These are phyloP conservation scores for Ceratosolen solmsi DNA, from an alignment of 1,140 invertebrate species.

Conservation along the genomic window DNA sequence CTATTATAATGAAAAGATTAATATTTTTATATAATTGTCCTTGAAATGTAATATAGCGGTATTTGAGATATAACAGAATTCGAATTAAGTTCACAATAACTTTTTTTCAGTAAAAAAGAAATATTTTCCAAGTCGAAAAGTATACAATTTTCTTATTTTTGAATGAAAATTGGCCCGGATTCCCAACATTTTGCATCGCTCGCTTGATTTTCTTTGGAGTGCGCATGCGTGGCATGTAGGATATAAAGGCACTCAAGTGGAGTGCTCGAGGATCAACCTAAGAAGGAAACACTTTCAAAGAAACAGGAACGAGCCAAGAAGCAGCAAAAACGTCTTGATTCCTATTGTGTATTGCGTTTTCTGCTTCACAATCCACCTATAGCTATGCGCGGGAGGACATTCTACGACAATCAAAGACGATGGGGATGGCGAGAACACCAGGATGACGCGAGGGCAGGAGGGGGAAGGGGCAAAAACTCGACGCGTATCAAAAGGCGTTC, in stretches of 20 bases:
- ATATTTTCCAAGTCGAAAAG: no score
- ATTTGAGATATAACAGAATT: no score
- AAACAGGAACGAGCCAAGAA: not conserved
- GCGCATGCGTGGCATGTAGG: not conserved
- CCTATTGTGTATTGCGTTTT: not conserved
- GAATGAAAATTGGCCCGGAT: no score
- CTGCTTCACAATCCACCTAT: not conserved
- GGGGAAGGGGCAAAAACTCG: conserved; percentile 47
- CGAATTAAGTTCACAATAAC: no score
- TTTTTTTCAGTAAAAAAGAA: no score
- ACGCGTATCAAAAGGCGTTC: not conserved
- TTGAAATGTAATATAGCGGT: no score
- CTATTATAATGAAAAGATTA: no score
- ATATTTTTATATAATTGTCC: no score
- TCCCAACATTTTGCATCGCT: not conserved
- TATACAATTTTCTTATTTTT: no score
- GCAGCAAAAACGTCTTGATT: not conserved
- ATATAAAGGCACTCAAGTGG: not conserved
- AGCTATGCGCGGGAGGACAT: not conserved
- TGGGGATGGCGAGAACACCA: not conserved
- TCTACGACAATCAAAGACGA: not conserved
- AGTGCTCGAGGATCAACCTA: not conserved
- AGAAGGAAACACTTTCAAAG: not conserved
- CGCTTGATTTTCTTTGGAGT: not conserved
- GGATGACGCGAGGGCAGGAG: not conserved